Evolutionary conservation across 2,797 vertebrate species (phyloP), one percentile per base, ranked within the genome.

Genomic region (Scyliorhinus canicula): DNA sequence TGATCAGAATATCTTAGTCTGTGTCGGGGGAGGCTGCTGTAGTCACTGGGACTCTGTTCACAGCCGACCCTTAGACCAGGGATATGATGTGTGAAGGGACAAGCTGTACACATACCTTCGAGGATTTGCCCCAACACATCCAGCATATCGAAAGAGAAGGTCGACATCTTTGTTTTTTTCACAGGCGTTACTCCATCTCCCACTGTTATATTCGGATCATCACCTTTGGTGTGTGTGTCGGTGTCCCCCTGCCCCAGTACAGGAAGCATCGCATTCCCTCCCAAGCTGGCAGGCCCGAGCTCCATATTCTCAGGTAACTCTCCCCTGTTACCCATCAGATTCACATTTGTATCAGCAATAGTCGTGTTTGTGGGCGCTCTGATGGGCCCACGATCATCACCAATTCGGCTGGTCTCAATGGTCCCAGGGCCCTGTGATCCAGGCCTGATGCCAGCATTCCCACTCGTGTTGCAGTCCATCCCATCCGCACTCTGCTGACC

Each of bases 81-180:
- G n/a, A 44, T 4, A 16, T 40, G 12, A 40, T 4, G 14, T 79
- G 12, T 79, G 5, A 79, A 40, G 35, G n/a, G n/a, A 40, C n/a
- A 79, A 6, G n/a, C 16, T 6, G 77, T 44, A 44, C 40, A 79
- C n/a, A 1, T 21, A 79, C 77, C 77, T 79, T 16, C 21, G n/a
- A 6, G 0, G 6, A 5, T 19, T 16, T 44, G 77, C 14, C 24
- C n/a, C 16, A 79, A 44, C 7, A 0, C 77, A 21, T 44, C 77
- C 6, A 2, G 0, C 0, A 1, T 21, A 21, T 0, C 4, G 3
- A 44, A 1, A 40, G 77, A 44, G 16, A 79, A 19, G 14, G 14
- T 4, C 3, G 16, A 16, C 77, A 7, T 28, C 28, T 79, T 79
- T 40, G n/a, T 4, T 79, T 79, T 79, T 6, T 79, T 40, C 77